Conservation (phyloP, 1,140 invertebrate genomes). For the Eurosta solidaginis region DNA sequence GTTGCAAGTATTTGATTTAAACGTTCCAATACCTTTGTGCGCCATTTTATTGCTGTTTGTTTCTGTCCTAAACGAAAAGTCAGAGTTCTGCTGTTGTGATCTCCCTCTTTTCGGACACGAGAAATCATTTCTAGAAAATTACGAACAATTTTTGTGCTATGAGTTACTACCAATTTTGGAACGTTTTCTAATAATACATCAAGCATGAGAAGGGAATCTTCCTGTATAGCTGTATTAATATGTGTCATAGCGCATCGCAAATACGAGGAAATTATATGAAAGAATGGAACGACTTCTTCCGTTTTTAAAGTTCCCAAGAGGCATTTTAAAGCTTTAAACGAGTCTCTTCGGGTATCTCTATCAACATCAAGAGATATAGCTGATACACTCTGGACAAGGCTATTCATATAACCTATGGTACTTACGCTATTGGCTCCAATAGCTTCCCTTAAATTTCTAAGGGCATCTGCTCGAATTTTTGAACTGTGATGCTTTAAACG, state of each 20-base stretch:
- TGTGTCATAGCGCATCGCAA: conserved; percentile 86
- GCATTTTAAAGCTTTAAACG: conserved; percentile 70
- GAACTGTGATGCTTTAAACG: conserved; percentile 80
- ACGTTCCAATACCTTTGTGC: conserved; percentile 72
- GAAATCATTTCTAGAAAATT: conserved; percentile 83
- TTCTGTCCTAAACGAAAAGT: conserved; percentile 69
- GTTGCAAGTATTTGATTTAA: conserved; percentile 67
- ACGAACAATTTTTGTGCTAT: conserved; percentile 71
- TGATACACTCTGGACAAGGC: conserved; percentile 71
- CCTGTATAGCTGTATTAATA: conserved; percentile 76
- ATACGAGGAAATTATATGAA: conserved; percentile 75
- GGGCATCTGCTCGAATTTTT: conserved; percentile 70
- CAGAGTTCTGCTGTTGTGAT: conserved; percentile 67
- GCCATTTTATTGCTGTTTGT: conserved; percentile 74
- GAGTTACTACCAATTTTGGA: conserved; percentile 66
- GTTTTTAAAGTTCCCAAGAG: conserved; percentile 65
- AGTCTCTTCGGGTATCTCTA: conserved; percentile 69
- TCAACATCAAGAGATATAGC: conserved; percentile 75
- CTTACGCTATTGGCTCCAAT: conserved; percentile 61
- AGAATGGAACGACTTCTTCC: conserved; percentile 68
- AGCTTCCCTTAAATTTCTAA: conserved; percentile 74
- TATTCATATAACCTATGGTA: conserved; percentile 67
- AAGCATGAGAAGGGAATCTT: conserved; percentile 79
- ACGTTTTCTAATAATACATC: conserved; percentile 71
- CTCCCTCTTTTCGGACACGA: conserved; percentile 66